phyloP scores from a whole-genome alignment of 2,113 vertebrate genomes.

The Phoenicopterus ruber region DNA sequence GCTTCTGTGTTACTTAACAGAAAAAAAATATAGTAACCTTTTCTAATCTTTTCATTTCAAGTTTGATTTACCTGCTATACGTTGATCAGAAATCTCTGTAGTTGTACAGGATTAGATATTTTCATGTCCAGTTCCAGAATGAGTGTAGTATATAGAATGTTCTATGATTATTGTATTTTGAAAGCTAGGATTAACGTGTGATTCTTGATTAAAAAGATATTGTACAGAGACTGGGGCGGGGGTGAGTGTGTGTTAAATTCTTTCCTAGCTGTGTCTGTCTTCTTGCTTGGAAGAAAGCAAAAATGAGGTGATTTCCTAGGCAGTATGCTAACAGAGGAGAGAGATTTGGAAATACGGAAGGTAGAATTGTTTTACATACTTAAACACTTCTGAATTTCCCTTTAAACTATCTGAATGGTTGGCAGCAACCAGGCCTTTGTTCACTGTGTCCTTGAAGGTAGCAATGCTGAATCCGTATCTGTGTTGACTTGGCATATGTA shows the following conservation, averaged over 20 bases:
- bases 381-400: not conserved
- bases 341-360: not conserved
- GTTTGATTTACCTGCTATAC: conserved; percentile 87
- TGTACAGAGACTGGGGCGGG: conserved; percentile 48
- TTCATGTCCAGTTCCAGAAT: conserved; percentile 78
- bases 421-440: not conserved
- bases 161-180: conserved; percentile 72
- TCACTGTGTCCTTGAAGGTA: not conserved
- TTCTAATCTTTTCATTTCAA: conserved; percentile 87
- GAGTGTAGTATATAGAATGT: conserved; percentile 74
- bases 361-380: not conserved
- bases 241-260: too few relatives aligned
- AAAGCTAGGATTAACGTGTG: conserved; percentile 85
- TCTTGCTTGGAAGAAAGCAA: not conserved
- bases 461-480: not conserved
- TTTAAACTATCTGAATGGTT: not conserved
- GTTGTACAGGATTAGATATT: conserved; percentile 86
- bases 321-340: not conserved
- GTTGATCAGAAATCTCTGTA: conserved; percentile 79
- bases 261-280: not conserved
- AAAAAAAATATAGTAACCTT: conserved; percentile 73
- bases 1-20: conserved; percentile 87
- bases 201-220: conserved; percentile 76
- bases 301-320: not conserved
- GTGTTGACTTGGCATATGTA: fast-evolving